These are phyloP conservation scores for Agonum fuliginosum DNA, from an alignment of 2,888 invertebrate species.

Conservation along the genomic window DNA sequence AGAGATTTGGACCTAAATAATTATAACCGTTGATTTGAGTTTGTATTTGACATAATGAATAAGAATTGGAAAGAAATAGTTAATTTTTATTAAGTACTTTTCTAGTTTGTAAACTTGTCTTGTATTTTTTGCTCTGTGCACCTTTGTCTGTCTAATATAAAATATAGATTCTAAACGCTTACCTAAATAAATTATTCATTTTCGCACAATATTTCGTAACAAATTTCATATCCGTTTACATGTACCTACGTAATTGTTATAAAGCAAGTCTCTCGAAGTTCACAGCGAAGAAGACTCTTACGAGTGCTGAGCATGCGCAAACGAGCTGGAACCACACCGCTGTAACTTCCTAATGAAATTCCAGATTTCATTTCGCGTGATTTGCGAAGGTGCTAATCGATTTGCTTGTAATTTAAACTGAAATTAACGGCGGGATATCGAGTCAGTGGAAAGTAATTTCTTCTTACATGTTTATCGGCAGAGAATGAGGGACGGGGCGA, in stretches of 20 bases:
- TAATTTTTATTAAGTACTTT: too few species aligned
- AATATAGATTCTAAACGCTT: too few species aligned
- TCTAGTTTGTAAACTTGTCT: too few species aligned
- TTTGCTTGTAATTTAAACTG: conserved; percentile 57
- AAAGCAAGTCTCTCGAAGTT: conserved; percentile 23
- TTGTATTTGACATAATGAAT: too few species aligned
- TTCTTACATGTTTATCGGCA: conserved; percentile 43
- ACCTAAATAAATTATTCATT: too few species aligned
- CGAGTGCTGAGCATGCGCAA: neutral
- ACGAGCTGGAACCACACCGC: conserved; percentile 12
- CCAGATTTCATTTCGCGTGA: conserved; percentile 58
- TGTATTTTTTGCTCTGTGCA: too few species aligned
- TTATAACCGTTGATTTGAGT: too few species aligned
- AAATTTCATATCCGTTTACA: conserved; percentile 44
- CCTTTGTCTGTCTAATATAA: too few species aligned
- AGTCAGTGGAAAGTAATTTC: conserved; percentile 42
- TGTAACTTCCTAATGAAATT: conserved; percentile 52
- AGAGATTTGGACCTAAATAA: too few species aligned
- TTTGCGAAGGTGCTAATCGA: conserved; percentile 59
- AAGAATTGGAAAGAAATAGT: too few species aligned
- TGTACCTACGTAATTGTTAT: conserved; percentile 46
- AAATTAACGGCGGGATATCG: conserved; percentile 50
- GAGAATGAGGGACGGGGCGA: neutral
- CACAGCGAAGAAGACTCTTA: neutral
- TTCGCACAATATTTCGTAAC: too few species aligned